phyloP scores from a whole-genome alignment of 2,113 vertebrate genomes.

The Petroica traversi region DNA sequence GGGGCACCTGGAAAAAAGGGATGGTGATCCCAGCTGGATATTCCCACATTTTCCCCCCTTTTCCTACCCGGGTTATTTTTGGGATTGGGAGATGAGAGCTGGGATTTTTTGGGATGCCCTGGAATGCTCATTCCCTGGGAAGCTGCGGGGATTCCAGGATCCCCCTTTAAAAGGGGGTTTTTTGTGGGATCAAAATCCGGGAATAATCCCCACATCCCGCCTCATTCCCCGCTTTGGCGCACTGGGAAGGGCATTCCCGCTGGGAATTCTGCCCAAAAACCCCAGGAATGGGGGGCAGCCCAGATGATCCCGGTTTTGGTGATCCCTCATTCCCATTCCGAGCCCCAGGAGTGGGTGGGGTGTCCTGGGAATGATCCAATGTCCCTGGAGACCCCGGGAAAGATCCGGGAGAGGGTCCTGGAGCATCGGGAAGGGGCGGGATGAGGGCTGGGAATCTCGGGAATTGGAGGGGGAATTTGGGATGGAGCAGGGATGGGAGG shows the following conservation, averaged over 20 bases:
- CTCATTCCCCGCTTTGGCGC: rapidly evolving
- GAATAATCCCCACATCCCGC: not conserved
- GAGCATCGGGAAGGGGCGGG: not conserved
- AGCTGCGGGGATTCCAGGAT: not conserved
- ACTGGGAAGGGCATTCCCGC: not conserved
- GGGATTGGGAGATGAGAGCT: not conserved
- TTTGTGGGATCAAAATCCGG: not conserved
- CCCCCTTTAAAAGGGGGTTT: not conserved
- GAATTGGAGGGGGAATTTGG: not conserved
- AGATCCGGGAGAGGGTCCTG: not conserved
- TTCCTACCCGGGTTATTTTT: not conserved
- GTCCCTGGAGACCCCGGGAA: rapidly evolving
- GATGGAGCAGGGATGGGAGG: not conserved
- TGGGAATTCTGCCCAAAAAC: not conserved
- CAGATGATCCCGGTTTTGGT: rapidly evolving
- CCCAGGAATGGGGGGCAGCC: not conserved
- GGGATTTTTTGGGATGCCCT: not conserved
- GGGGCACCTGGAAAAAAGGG: not conserved
- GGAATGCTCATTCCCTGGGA: not conserved
- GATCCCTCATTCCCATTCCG: not conserved
- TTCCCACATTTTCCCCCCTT: not conserved
- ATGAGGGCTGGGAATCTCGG: not conserved
- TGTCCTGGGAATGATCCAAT: not conserved
- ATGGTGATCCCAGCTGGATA: not conserved
- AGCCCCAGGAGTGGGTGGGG: not conserved